Base-by-base conservation (phyloP, 2,888 invertebrate species). In the Oligia strigilis region DNA sequence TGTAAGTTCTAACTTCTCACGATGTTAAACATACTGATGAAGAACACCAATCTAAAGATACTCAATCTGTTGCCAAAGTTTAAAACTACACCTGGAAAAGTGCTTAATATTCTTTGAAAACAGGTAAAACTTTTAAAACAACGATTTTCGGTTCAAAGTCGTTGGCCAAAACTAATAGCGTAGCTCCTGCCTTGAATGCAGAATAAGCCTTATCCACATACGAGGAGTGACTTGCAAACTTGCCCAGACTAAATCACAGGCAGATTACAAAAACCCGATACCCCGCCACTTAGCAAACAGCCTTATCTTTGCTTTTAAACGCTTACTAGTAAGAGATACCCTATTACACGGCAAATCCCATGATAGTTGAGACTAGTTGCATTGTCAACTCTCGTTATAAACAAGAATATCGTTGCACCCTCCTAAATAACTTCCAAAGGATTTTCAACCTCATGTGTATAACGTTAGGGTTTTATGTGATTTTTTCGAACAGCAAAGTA, bases 291-390 rank as follows among this genome's bases (percentile, higher is more conserved):
- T 91, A 91, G 89, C 90, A 91, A 90, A 85, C 84, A 91, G 86
- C 90, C 92, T 92, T 94, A 94, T 94, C 93, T 93, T 86, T 91
- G 91, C 92, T 94, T 93, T 93, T 93, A 93, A 94, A 92, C 91
- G 91, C 90, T 93, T 91, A 91, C 92, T 90, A 89, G 92, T 93
- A 94, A 92, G 90, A 93, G 93, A 95, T 94, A 94, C 95, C 93
- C 94, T 93, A 94, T 95, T 95, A 95, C 94, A 93, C 87, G 85
- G 90, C 93, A 96, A 96, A 96, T 96, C 96, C 96, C 96, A 94
- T 94, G 96, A 94, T 95, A 96, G 95, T 95, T 94, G 90, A 92
- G 93, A 94, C 94, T 95, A 95, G 95, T 94, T 94, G 95, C 95
- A 96, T 94, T 95, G 96, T 95, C 95, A 95, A 95, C 94, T 94